Percentiles rank a stretch among this genome's conserved stretches.
Evolutionary conservation across 35 echinoderm and acorn worm genomes (phyloP).

Genomic region (Acanthaster planci): DNA sequence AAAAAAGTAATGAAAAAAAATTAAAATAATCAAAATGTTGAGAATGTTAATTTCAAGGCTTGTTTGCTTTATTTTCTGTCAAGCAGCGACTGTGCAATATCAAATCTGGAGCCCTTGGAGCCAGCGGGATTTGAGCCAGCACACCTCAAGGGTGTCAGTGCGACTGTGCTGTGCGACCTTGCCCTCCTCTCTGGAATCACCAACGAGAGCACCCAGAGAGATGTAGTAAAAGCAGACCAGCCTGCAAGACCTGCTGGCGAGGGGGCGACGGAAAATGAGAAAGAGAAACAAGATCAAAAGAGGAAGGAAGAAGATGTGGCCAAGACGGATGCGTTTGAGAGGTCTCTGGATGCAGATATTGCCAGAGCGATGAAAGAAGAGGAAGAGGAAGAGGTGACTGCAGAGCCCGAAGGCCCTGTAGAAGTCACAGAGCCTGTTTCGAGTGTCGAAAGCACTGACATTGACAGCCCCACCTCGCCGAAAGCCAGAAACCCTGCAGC

Average conservation of each 20-base stretch:
- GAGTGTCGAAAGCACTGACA: not conserved
- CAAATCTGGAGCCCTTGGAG: conserved; percentile 74
- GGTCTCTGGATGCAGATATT: conserved; percentile 92
- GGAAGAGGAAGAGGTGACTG: not conserved
- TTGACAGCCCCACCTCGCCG: conserved; percentile 2
- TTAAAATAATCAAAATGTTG: too few species aligned
- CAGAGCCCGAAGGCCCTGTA: not conserved
- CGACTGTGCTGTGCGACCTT: conserved; percentile 72
- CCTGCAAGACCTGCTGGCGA: not conserved
- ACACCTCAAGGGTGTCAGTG: conserved; percentile 63
- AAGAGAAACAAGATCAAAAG: conserved; percentile 5
- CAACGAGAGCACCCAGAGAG: conserved; percentile 50
- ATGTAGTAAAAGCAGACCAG: conserved; percentile 21
- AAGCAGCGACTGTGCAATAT: conserved; percentile 88
- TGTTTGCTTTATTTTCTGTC: not conserved
- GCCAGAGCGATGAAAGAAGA: conserved; percentile 89
- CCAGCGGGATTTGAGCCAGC: conserved; percentile 66
- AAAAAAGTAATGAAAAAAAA: too few species aligned
- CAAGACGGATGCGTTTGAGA: conserved; percentile 70
- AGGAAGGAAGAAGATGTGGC: conserved; percentile 53
- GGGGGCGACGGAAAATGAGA: not conserved
- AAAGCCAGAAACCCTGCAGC: conserved; percentile 2
- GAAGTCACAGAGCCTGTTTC: not conserved
- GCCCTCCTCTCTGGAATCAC: conserved; percentile 76
- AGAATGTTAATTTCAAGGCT: too few species aligned